A percentile compares a stretch with the other conserved stretches of the same genome.
Conservation (phyloP, 2,888 invertebrate genomes). For the Lordiphosa fenestrarum region DNA sequence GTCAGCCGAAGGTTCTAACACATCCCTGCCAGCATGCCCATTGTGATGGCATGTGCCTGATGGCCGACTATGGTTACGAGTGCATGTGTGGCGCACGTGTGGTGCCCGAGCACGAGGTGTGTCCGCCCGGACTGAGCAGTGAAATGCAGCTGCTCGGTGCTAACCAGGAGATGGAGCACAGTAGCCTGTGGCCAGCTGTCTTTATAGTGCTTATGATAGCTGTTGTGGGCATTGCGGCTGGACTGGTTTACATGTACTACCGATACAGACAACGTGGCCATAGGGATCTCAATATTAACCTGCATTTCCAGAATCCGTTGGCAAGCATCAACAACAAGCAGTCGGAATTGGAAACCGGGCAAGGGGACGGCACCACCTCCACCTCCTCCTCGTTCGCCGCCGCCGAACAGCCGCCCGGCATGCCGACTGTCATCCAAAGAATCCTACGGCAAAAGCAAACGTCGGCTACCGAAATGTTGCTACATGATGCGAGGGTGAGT, state of each 20-base stretch:
- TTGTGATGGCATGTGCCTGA: slow-evolving; percentile 85
- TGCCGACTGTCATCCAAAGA: slow-evolving; percentile 57
- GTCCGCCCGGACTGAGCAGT: slow-evolving; percentile 63
- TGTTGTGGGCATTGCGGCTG: slow-evolving; percentile 37
- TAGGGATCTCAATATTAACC: slow-evolving; percentile 79
- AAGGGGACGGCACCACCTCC: slow-evolving; percentile 29
- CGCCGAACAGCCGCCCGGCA: slow-evolving; percentile 42
- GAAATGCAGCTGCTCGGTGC: slow-evolving; percentile 32
- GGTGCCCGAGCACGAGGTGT: slow-evolving; percentile 76
- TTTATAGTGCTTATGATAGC: slow-evolving; percentile 34
- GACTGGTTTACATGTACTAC: slow-evolving; percentile 74
- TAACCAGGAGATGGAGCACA: not conserved
- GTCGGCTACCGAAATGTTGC: slow-evolving; percentile 63
- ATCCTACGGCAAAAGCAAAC: slow-evolving; percentile 52
- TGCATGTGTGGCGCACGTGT: slow-evolving; percentile 82
- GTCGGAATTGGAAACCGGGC: slow-evolving; percentile 6
- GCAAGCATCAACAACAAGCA: slow-evolving; percentile 55
- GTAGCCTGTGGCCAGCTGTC: not conserved
- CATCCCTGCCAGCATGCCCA: slow-evolving; percentile 82
- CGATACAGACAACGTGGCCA: slow-evolving; percentile 80
- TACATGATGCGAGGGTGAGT: slow-evolving; percentile 68
- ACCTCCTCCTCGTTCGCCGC: slow-evolving; percentile 49
- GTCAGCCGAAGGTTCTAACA: slow-evolving; percentile 81
- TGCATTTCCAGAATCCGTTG: slow-evolving; percentile 81
- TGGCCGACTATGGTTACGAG: slow-evolving; percentile 80